Conservation (phyloP, 2,113 vertebrate species). For the Corythornis madagascariensis region DNA sequence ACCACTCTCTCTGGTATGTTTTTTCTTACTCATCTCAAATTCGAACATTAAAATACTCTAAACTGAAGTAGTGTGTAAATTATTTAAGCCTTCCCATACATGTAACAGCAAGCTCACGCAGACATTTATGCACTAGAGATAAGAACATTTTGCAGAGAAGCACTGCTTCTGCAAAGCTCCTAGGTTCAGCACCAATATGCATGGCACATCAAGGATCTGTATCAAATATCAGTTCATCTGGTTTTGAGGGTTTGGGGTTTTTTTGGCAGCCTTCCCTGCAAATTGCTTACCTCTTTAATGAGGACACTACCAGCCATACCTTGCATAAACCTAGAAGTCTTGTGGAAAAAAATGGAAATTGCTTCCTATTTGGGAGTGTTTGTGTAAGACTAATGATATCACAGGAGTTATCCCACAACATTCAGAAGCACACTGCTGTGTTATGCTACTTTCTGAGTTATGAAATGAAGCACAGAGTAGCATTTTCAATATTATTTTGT, state of each 20-base stretch:
- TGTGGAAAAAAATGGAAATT: not conserved
- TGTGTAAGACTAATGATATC: not conserved
- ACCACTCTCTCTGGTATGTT: not conserved
- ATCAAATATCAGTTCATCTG: not conserved
- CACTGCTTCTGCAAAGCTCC: not conserved
- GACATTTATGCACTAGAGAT: not conserved
- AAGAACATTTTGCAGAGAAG: not conserved
- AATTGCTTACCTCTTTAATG: conserved; percentile 3
- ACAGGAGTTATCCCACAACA: not conserved
- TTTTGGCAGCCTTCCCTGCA: not conserved
- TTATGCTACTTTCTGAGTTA: not conserved
- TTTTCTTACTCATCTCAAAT: not conserved
- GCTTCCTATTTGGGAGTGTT: not conserved
- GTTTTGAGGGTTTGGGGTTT: not conserved
- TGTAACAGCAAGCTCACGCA: not conserved
- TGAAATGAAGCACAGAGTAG: not conserved
- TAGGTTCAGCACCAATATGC: not conserved
- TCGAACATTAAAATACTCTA: conserved; percentile 11
- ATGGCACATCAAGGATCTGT: not conserved
- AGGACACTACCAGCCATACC: conserved; percentile 14
- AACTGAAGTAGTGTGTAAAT: not conserved
- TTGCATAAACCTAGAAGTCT: conserved; percentile 15
- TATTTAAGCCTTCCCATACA: not conserved
- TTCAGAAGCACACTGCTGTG: not conserved
- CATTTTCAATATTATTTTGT: not conserved